A percentile compares a stretch with the other conserved stretches of the same genome.
Evolutionary conservation across 2,113 vertebrate species (phyloP).

Genomic region (Alligator mississippiensis): DNA sequence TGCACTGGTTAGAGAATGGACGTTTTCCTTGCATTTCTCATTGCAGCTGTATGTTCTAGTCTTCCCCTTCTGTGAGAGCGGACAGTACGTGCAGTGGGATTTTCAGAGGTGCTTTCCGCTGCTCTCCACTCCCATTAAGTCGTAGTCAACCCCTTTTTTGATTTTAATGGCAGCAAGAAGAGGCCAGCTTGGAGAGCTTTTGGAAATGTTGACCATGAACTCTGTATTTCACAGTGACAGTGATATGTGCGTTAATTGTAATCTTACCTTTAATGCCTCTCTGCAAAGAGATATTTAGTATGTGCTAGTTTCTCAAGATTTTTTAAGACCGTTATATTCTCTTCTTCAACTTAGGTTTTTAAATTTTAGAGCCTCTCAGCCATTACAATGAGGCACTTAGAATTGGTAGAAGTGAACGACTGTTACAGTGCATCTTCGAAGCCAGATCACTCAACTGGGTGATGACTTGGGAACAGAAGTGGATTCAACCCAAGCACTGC

Average conservation of each 20-base stretch:
- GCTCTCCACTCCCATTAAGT: not conserved
- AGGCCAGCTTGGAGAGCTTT: constrained; percentile 9
- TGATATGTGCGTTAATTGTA: not conserved
- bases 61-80: not conserved
- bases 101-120: constrained; percentile 37
- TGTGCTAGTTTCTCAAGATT: not conserved
- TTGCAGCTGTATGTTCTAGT: not conserved
- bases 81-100: not conserved
- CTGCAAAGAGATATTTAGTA: constrained; percentile 1
- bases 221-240: constrained; percentile 10
- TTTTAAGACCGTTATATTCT: not conserved
- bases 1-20: not conserved
- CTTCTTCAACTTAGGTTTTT: not conserved
- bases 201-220: not conserved
- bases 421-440: rapidly evolving
- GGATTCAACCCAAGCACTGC: not conserved
- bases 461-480: not conserved
- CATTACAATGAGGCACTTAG: not conserved
- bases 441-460: not conserved
- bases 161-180: not conserved
- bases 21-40: not conserved
- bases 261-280: constrained; percentile 36
- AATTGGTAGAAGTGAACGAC: not conserved
- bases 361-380: rapidly evolving
- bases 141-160: not conserved